Evolutionary conservation across 2,113 vertebrate species (phyloP).

Genomic region (Paradisaea rubra): DNA sequence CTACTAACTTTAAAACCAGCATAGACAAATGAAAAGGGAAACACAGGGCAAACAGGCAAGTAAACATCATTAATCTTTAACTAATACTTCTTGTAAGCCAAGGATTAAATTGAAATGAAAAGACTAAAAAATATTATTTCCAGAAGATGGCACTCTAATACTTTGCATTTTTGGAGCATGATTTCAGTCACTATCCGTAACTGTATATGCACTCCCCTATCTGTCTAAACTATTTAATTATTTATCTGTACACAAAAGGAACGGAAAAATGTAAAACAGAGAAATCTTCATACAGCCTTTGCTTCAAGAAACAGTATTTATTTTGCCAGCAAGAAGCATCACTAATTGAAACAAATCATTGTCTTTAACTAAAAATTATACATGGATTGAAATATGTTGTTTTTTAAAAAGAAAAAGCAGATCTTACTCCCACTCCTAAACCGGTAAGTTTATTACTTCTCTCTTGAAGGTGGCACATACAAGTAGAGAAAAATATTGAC

Average conservation of each 20-base stretch:
- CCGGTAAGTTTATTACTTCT: neutral
- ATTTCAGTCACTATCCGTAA: neutral
- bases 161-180: neutral
- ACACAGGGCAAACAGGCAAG: constrained; percentile 15
- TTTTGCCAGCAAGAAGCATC: neutral
- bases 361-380: neutral
- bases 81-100: neutral
- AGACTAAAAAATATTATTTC: neutral
- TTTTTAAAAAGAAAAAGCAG: neutral
- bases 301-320: neutral
- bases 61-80: constrained; percentile 44
- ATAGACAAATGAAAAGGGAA: constrained; percentile 2
- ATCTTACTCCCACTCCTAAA: neutral
- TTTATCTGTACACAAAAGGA: neutral
- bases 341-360: neutral
- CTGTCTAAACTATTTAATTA: neutral
- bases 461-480: neutral
- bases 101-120: neutral
- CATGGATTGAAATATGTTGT: neutral
- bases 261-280: neutral
- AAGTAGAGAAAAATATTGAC: neutral
- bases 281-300: neutral
- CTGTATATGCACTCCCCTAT: neutral
- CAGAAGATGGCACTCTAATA: constrained; percentile 73
- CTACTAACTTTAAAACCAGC: neutral